These are phyloP conservation scores for Lasioglossum malachurum DNA, from an alignment of 2,888 invertebrate genomes.

Conservation along the genomic window DNA sequence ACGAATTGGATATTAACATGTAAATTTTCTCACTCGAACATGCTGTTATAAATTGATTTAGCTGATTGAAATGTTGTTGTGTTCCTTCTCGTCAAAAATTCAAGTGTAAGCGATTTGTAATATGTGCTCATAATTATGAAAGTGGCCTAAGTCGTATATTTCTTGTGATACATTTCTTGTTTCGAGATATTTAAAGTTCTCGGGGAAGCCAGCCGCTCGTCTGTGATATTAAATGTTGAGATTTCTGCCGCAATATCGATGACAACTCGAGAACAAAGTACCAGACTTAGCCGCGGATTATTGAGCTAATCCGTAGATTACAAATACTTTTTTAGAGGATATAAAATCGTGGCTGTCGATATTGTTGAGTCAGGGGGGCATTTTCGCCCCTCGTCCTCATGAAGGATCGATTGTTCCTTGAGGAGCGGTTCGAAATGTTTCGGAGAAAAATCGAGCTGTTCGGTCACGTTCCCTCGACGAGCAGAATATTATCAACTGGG, in stretches of 20 bases:
- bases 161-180: too few species aligned
- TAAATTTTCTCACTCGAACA: neutral
- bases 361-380: constrained; percentile 41
- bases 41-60: neutral
- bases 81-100: neutral
- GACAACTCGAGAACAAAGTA: neutral
- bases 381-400: neutral
- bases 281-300: constrained; percentile 23
- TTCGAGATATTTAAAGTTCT: too few species aligned
- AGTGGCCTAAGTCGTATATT: too few species aligned
- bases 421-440: constrained; percentile 47
- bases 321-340: constrained; percentile 24
- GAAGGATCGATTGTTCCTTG: constrained; percentile 44
- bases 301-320: constrained; percentile 33
- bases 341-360: constrained; percentile 21
- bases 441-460: constrained; percentile 24
- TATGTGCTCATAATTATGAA: too few species aligned
- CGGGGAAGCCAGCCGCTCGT: neutral
- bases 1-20: neutral
- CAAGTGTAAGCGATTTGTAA: neutral
- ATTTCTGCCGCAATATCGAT: constrained; percentile 19
- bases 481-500: constrained; percentile 36
- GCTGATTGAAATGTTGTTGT: neutral
- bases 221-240: constrained; percentile 11
- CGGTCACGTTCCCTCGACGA: constrained; percentile 36